These are phyloP conservation scores for Clarias macrocephalus DNA, from an alignment of 2,113 vertebrate genomes.

Conservation along the genomic window DNA sequence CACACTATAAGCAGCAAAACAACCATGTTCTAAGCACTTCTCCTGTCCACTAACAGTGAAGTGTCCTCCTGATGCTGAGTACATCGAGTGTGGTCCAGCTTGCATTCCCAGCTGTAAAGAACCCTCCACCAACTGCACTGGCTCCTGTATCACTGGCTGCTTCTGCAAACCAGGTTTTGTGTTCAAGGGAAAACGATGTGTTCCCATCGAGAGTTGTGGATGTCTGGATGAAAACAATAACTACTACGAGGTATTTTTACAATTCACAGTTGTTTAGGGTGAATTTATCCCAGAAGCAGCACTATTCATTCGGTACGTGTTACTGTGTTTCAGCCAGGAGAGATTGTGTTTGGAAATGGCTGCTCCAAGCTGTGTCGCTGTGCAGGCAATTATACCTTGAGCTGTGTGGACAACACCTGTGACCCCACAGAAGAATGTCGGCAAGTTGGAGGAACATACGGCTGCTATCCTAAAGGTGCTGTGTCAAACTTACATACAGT, in stretches of 20 bases:
- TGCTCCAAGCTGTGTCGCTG: slow-evolving; percentile 75
- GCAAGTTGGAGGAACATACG: slow-evolving; percentile 64
- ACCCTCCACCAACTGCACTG: slow-evolving; percentile 60
- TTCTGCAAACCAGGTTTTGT: slow-evolving; percentile 79
- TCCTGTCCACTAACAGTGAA: slow-evolving; percentile 51
- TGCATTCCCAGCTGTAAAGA: slow-evolving; percentile 58
- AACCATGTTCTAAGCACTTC: not conserved
- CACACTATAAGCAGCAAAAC: not conserved
- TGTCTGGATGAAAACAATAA: slow-evolving; percentile 72
- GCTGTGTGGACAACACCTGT: slow-evolving; percentile 74
- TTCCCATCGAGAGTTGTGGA: slow-evolving; percentile 71
- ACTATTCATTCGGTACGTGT: not conserved
- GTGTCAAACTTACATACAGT: not conserved
- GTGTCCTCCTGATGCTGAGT: slow-evolving; percentile 55
- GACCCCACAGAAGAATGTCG: slow-evolving; percentile 72
- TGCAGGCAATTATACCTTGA: slow-evolving; percentile 73
- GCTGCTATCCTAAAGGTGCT: slow-evolving; percentile 77
- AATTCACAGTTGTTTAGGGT: not conserved
- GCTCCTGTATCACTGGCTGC: slow-evolving; percentile 72
- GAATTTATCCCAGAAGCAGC: not conserved
- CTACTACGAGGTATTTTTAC: slow-evolving; percentile 73
- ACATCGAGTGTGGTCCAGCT: slow-evolving; percentile 48
- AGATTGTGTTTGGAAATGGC: slow-evolving; percentile 70
- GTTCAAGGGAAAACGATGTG: slow-evolving; percentile 66
- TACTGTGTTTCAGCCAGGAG: slow-evolving; percentile 66